A percentile compares a stretch with the other conserved stretches of the same genome.
Conservation (phyloP, 2,113 vertebrate genomes). For the Melanotaenia duboulayi region DNA sequence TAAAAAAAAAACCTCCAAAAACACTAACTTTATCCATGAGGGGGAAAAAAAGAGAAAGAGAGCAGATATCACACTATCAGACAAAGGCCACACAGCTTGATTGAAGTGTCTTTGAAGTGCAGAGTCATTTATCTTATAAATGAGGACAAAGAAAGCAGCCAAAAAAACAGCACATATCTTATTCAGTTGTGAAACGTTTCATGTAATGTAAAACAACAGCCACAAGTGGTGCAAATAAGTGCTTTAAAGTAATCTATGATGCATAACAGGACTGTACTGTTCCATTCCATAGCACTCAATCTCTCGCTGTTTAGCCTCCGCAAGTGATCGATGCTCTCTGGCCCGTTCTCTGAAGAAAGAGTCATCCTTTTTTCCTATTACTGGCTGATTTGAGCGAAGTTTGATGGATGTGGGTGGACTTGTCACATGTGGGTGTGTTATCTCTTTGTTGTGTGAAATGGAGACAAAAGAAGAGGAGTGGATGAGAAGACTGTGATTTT, state of each 20-base stretch:
- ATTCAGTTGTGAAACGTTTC: neutral
- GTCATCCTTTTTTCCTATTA: conserved; percentile 60
- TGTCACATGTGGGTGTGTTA: conserved; percentile 81
- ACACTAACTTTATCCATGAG: conserved; percentile 26
- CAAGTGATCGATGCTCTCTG: conserved; percentile 65
- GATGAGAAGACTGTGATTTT: conserved; percentile 81
- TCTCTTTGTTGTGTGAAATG: conserved; percentile 82
- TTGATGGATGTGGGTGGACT: conserved; percentile 83
- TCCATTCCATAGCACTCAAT: conserved; percentile 23
- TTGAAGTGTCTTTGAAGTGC: conserved; percentile 30
- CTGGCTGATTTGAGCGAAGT: conserved; percentile 75
- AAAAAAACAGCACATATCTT: conserved; percentile 19
- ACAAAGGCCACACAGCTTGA: conserved; percentile 18
- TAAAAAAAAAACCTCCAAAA: conserved; percentile 34
- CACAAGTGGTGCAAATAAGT: conserved; percentile 31
- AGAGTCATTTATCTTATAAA: conserved; percentile 22
- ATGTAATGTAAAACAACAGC: conserved; percentile 41
- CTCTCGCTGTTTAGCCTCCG: conserved; percentile 49
- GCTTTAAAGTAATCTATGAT: conserved; percentile 38
- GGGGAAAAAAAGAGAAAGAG: conserved; percentile 8
- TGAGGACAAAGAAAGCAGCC: conserved; percentile 25
- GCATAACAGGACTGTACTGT: conserved; percentile 35
- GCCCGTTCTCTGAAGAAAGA: conserved; percentile 68
- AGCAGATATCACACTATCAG: conserved; percentile 10
- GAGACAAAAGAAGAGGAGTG: conserved; percentile 81